Evolutionary conservation across 2,113 vertebrate genomes (phyloP), one percentile per base, ranked within the genome.

Genomic region (Nesogale talazaci): DNA sequence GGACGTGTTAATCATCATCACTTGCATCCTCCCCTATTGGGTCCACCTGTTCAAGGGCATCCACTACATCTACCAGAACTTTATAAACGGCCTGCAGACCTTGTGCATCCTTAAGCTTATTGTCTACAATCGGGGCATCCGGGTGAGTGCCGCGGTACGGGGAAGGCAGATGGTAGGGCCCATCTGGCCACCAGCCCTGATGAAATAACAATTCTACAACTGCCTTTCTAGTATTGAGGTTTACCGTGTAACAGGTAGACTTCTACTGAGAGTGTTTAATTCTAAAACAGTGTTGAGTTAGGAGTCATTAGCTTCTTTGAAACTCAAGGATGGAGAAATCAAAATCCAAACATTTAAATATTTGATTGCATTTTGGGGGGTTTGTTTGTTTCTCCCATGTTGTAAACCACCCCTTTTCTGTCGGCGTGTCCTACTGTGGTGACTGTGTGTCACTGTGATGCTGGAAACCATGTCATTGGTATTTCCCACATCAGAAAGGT

Each of bases 91-190:
- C 23, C 36, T 97, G 3, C 97, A 97, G 76, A 80, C 91, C 15
- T 67, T 97, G 80, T 42, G 67, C 0, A 8, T 93, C 0, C 95
- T 97, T 83, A 94, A 95, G 83, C 78, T 97, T 1, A 84, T 97
- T 79, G 8, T 81, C 27, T 82, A 93, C 2, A 97, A 96, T 77
- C 63, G 63, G 1, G 65, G 95, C 76, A 96, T 95, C 69, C 95
- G 93, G 79, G 97, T 96, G 77, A 96, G 96, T 80, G 8, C 9
- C 1, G 15, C 25, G 67, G 80, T 11, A 2, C 78, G 63, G 69
- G 27, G n/a, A 34, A 34, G 23, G 40, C 8, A 17, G 67, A 36
- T 2, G 2, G 1, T 2, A 17, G 65, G 31, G 31, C 3, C 22
- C 8, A 8, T 72, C 34, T 74, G 63, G 20, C 67, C n/a, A 19